A percentile compares a stretch with the other conserved stretches of the same genome.
These are phyloP conservation scores for Reticulitermes speratus DNA, from an alignment of 1,140 invertebrate genomes.

Conservation along the genomic window DNA sequence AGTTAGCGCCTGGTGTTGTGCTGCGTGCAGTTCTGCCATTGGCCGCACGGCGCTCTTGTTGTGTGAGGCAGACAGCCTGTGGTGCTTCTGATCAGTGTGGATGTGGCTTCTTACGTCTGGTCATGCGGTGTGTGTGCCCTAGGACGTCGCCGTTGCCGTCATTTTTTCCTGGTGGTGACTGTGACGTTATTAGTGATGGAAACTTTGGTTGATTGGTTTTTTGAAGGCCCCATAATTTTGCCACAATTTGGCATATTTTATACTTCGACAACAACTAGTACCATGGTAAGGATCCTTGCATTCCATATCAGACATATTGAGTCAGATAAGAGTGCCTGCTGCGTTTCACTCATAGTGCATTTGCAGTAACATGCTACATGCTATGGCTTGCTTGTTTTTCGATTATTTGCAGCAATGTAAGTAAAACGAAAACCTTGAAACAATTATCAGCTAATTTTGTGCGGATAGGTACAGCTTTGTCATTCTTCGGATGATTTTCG, in stretches of 20 bases:
- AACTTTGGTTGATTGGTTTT: conserved; percentile 25
- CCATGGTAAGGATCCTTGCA: not conserved
- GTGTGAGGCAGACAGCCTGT: not conserved
- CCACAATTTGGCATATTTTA: conserved; percentile 24
- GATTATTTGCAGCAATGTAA: too few relatives aligned
- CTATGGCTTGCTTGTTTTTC: too few relatives aligned
- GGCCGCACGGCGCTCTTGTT: not conserved
- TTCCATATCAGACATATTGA: too few relatives aligned
- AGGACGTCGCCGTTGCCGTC: not conserved
- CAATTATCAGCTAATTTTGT: too few relatives aligned
- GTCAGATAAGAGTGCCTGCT: too few relatives aligned
- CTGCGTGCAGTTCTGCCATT: not conserved
- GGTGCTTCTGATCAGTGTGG: not conserved
- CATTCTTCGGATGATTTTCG: too few relatives aligned
- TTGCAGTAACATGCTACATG: too few relatives aligned
- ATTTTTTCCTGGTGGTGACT: not conserved
- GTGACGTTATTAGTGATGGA: conserved; percentile 17
- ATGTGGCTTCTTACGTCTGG: not conserved
- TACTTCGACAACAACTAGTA: not conserved
- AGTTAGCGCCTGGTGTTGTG: not conserved
- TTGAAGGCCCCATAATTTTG: conserved; percentile 27
- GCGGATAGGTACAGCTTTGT: too few relatives aligned
- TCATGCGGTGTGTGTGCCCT: not conserved
- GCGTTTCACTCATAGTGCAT: too few relatives aligned
- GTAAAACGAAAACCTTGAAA: too few relatives aligned